A percentile compares a stretch with the other conserved stretches of the same genome.
phyloP scores from a whole-genome alignment of 1,140 invertebrate genomes.

The Drosophila hydei region DNA sequence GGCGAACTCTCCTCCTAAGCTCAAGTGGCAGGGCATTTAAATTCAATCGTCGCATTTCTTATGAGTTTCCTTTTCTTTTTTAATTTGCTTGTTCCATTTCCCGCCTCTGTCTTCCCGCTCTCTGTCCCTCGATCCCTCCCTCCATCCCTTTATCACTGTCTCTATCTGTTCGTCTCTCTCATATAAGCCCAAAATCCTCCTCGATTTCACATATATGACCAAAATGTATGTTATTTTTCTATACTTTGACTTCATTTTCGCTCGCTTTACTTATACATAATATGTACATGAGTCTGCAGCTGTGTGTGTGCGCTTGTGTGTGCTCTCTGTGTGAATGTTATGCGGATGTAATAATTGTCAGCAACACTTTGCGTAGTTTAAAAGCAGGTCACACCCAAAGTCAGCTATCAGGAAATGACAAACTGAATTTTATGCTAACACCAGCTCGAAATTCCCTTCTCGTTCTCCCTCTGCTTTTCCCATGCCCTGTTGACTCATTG shows the following conservation, averaged over 20 bases:
- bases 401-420: constrained; percentile 66
- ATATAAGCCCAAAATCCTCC: constrained; percentile 1
- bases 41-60: constrained; percentile 78
- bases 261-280: constrained; percentile 26
- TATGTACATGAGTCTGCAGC: background rate
- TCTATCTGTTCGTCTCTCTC: background rate
- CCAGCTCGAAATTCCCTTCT: constrained; percentile 16
- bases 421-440: constrained; percentile 76
- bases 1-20: constrained; percentile 28
- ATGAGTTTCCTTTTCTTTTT: constrained; percentile 77
- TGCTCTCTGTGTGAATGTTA: constrained; percentile 49
- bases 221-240: constrained; percentile 56
- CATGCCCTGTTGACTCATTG: background rate
- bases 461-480: background rate
- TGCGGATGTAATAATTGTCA: constrained; percentile 81
- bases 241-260: constrained; percentile 54
- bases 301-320: constrained; percentile 19
- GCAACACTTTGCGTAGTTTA: constrained; percentile 75
- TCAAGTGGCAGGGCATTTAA: constrained; percentile 72
- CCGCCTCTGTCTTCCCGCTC: background rate
- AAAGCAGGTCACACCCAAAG: constrained; percentile 62
- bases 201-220: constrained; percentile 25
- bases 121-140: background rate
- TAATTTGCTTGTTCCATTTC: constrained; percentile 67
- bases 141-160: background rate